These are phyloP conservation scores for Calosoma granatense DNA, from an alignment of 1,140 invertebrate species.

Conservation along the genomic window DNA sequence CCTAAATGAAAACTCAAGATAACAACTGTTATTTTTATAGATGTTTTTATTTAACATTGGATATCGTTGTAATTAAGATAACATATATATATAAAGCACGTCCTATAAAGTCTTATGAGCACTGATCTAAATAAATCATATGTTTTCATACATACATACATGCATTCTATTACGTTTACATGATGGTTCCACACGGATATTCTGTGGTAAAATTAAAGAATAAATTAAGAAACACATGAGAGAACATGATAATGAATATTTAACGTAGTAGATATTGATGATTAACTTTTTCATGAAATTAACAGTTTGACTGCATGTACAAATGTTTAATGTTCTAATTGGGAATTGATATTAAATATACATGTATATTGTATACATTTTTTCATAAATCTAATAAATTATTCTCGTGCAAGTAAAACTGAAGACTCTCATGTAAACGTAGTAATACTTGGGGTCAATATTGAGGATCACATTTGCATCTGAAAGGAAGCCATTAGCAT, in stretches of 20 bases:
- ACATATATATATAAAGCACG: not conserved
- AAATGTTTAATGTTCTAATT: not conserved
- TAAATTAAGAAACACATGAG: no score
- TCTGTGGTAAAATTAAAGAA: no score
- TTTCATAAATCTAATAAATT: no score
- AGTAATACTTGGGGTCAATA: no score
- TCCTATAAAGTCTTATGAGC: conserved; percentile 1
- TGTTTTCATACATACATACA: not conserved
- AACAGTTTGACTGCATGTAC: not conserved
- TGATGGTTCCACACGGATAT: not conserved
- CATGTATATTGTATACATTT: no score
- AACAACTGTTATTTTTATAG: conserved; percentile 6
- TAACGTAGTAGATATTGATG: no score
- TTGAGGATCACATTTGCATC: no score
- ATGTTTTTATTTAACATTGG: not conserved
- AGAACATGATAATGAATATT: no score
- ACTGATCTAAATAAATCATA: not conserved
- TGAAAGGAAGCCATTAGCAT: no score
- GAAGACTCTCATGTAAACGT: no score
- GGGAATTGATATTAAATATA: no score
- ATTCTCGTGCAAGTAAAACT: no score
- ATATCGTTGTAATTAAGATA: not conserved
- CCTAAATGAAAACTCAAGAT: not conserved
- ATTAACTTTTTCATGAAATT: not conserved
- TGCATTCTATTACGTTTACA: not conserved